These are phyloP conservation scores for Eucidaris tribuloides DNA, from an alignment of 35 echinoderm and acorn worm genomes.

Conservation along the genomic window DNA sequence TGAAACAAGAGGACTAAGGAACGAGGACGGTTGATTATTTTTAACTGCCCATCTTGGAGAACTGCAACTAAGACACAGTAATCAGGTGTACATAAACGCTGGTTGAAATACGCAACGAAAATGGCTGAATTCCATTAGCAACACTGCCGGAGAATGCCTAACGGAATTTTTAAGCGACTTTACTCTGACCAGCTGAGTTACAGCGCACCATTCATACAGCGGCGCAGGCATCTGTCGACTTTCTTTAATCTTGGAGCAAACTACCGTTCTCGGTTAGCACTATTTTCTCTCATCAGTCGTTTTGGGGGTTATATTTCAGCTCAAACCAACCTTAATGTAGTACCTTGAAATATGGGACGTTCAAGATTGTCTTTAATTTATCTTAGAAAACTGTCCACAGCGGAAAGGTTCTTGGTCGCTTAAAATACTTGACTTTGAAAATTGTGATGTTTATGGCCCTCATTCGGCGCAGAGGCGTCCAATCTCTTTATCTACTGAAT, in stretches of 20 bases:
- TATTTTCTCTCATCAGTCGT: conserved; percentile 28
- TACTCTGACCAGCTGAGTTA: too few relatives aligned
- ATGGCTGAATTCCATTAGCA: background rate
- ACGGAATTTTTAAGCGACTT: too few relatives aligned
- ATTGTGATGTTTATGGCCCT: conserved; percentile 40
- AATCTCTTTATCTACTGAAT: conserved; percentile 32
- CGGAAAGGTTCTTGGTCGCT: conserved; percentile 10
- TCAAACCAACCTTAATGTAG: conserved; percentile 24
- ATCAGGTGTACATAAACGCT: conserved; percentile 17
- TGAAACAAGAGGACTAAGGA: background rate
- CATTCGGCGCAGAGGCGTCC: conserved; percentile 30
- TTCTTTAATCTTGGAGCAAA: conserved; percentile 14
- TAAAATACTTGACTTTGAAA: conserved; percentile 47
- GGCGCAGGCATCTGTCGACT: conserved; percentile 28
- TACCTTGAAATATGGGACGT: conserved; percentile 65
- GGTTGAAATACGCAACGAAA: conserved; percentile 20
- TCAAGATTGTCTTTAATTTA: conserved; percentile 53
- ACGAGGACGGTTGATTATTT: conserved; percentile 1
- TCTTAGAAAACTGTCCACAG: conserved; percentile 21
- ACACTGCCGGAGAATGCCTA: too few relatives aligned
- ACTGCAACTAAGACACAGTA: conserved; percentile 28
- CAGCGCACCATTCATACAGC: conserved; percentile 59
- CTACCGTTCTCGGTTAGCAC: conserved; percentile 25
- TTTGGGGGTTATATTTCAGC: conserved; percentile 63
- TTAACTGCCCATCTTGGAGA: conserved; percentile 34